phyloP scores from a whole-genome alignment of 2,888 invertebrate genomes.

The Dynastes maya region DNA sequence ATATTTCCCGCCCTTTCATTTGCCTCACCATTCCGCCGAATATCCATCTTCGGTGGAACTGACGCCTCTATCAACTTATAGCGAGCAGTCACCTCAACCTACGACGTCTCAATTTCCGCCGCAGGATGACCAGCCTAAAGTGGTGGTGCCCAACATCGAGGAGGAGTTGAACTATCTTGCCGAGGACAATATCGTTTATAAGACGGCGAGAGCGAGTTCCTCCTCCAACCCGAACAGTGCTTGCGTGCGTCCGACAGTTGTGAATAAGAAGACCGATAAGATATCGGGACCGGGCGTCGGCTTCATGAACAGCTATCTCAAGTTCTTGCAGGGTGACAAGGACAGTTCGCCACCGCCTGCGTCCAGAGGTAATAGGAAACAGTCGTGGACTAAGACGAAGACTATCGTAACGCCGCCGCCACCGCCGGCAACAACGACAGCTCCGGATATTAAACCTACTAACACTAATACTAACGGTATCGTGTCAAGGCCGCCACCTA shows the following conservation, averaged over 20 bases:
- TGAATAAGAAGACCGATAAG: constrained; percentile 52
- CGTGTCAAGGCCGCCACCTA: constrained; percentile 63
- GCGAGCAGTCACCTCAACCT: constrained; percentile 65
- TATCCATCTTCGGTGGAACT: constrained; percentile 79
- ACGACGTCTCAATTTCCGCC: constrained; percentile 58
- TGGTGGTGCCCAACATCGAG: constrained; percentile 91
- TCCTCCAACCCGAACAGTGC: constrained; percentile 20
- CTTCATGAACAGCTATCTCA: constrained; percentile 91
- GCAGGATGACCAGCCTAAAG: constrained; percentile 81
- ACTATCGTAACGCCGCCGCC: constrained; percentile 51
- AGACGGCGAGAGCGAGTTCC: constrained; percentile 47
- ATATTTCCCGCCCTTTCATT: constrained; percentile 84
- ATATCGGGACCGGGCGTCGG: constrained; percentile 75
- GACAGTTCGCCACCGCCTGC: constrained; percentile 87
- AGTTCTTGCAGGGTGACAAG: constrained; percentile 87
- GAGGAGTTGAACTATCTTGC: constrained; percentile 89
- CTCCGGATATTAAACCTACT: constrained; percentile 60
- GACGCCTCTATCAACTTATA: constrained; percentile 75
- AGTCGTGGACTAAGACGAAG: constrained; percentile 74
- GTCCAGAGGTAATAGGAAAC: constrained; percentile 78
- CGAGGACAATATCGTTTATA: constrained; percentile 64
- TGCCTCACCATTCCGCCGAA: constrained; percentile 79
- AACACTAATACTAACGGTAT: constrained; percentile 67
- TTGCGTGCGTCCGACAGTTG: constrained; percentile 52
- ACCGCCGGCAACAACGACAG: constrained; percentile 56